These are phyloP conservation scores for Cnemophilus loriae DNA, from an alignment of 2,113 vertebrate genomes.

Conservation along the genomic window DNA sequence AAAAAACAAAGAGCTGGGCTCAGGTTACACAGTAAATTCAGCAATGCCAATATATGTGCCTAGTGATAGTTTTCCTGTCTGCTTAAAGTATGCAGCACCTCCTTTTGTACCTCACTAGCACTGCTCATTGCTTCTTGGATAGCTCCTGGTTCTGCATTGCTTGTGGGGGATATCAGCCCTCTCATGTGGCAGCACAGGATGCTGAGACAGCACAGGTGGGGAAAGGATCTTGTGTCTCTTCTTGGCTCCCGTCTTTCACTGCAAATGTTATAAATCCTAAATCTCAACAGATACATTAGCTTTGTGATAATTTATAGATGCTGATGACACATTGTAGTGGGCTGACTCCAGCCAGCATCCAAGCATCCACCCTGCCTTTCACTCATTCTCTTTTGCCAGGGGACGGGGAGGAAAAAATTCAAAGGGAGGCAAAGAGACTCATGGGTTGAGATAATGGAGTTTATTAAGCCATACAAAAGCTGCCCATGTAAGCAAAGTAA, in stretches of 20 bases:
- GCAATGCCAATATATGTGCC: rapidly evolving
- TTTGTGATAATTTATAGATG: neutral
- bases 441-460: neutral
- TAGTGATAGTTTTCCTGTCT: neutral
- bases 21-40: neutral
- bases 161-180: neutral
- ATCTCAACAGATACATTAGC: neutral
- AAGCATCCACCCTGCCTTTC: neutral
- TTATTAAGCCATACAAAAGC: neutral
- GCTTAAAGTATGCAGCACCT: neutral
- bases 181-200: rapidly evolving
- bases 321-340: no score
- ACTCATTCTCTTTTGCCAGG: neutral
- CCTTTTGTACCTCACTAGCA: neutral
- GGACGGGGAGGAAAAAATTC: neutral
- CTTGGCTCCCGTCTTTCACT: neutral
- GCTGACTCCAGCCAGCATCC: neutral
- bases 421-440: neutral
- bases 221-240: neutral
- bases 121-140: neutral
- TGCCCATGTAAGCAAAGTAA: neutral
- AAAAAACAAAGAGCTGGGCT: neutral
- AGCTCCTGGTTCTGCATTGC: neutral
- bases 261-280: neutral
- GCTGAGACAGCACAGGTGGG: neutral